phyloP scores from a whole-genome alignment of 1,140 invertebrate species.

The Spodoptera frugiperda region DNA sequence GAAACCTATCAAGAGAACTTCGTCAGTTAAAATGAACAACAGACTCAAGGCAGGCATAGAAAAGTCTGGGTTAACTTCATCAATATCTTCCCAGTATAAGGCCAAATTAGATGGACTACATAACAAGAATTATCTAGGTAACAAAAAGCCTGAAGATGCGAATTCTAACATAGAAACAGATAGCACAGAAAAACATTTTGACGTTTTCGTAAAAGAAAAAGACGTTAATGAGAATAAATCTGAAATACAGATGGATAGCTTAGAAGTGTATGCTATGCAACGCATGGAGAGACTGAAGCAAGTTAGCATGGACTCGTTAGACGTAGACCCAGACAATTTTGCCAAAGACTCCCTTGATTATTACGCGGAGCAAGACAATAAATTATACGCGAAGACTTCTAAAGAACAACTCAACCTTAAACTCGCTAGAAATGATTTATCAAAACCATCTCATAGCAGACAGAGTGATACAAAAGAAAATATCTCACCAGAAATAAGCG shows the following conservation, averaged over 20 bases:
- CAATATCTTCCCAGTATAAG: slow-evolving; percentile 83
- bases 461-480: slow-evolving; percentile 82
- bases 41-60: slow-evolving; percentile 78
- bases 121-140: slow-evolving; percentile 79
- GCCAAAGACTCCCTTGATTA: slow-evolving; percentile 84
- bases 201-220: slow-evolving; percentile 87
- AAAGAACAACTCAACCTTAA: slow-evolving; percentile 76
- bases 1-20: slow-evolving; percentile 84
- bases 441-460: slow-evolving; percentile 65
- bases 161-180: slow-evolving; percentile 78
- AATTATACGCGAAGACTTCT: slow-evolving; percentile 61
- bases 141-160: slow-evolving; percentile 74
- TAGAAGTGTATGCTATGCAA: slow-evolving; percentile 87
- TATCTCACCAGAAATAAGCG: slow-evolving; percentile 70
- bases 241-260: slow-evolving; percentile 87
- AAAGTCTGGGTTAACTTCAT: slow-evolving; percentile 77
- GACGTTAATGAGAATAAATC: slow-evolving; percentile 87
- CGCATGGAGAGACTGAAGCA: slow-evolving; percentile 81
- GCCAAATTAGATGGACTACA: slow-evolving; percentile 85
- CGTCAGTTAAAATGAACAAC: slow-evolving; percentile 83
- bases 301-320: slow-evolving; percentile 84
- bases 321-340: slow-evolving; percentile 81
- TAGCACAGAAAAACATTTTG: slow-evolving; percentile 85
- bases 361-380: slow-evolving; percentile 78
- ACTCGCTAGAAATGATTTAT: slow-evolving; percentile 64